Conservation (phyloP, 2,888 invertebrate genomes). For the Scaeva pyrastri region DNA sequence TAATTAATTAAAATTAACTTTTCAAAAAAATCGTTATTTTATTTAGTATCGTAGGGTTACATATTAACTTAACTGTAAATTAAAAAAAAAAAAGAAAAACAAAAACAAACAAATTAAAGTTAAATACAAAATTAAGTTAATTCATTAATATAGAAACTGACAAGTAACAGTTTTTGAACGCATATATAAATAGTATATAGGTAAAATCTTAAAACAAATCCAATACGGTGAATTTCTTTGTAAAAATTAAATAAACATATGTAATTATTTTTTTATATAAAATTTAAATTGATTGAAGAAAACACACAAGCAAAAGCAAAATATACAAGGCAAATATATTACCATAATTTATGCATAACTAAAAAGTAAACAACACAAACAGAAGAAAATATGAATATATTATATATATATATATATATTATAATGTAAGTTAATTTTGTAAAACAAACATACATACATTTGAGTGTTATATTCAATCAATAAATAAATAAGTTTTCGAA, state of each 20-base stretch:
- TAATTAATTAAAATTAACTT: conserved; percentile 34
- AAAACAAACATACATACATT: conserved; percentile 48
- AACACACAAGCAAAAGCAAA: conserved; percentile 38
- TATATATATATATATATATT: too few species aligned
- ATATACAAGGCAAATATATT: conserved; percentile 35
- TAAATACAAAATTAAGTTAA: conserved; percentile 18
- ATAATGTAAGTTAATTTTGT: conserved; percentile 55
- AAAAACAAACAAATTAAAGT: conserved; percentile 6
- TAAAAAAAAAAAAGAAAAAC: conserved; percentile 31
- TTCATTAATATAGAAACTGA: conserved; percentile 32
- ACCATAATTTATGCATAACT: conserved; percentile 19
- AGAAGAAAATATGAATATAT: conserved; percentile 32
- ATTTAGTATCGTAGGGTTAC: conserved; percentile 58
- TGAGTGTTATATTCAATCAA: conserved; percentile 61
- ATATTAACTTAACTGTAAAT: conserved; percentile 55
- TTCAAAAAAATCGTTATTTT: conserved; percentile 67
- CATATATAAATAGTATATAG: conserved; percentile 41
- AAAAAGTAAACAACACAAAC: conserved; percentile 4
- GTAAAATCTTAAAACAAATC: conserved; percentile 32
- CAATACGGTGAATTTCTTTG: conserved; percentile 16
- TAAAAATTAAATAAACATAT: conserved; percentile 54
- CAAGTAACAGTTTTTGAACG: conserved; percentile 36
- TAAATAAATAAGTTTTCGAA: conserved; percentile 47
- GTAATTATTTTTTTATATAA: conserved; percentile 75
- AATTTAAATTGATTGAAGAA: conserved; percentile 40